phyloP scores from a whole-genome alignment of 1,140 invertebrate genomes.

The Zaprionus africanus region DNA sequence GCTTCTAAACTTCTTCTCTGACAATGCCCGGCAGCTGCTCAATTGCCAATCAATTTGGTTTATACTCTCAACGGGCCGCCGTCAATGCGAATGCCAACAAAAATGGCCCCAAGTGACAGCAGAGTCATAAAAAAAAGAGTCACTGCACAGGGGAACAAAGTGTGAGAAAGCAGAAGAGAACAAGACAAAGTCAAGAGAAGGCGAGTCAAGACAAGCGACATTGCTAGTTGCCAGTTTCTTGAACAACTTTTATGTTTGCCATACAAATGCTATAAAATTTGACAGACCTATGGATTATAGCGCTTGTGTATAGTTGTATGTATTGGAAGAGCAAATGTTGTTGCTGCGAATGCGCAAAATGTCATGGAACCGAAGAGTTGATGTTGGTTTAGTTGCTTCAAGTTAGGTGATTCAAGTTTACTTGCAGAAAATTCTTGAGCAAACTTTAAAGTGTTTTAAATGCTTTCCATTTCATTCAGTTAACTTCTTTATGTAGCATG shows the following conservation, averaged over 20 bases:
- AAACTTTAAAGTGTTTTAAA: not conserved
- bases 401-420: no score
- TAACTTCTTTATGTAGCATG: not conserved
- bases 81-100: conserved; percentile 6
- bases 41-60: conserved; percentile 78
- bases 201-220: not conserved
- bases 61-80: conserved; percentile 50
- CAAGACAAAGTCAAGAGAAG: not conserved
- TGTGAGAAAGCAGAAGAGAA: not conserved
- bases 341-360: not conserved
- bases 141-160: not conserved
- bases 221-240: not conserved
- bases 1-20: not conserved
- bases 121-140: conserved; percentile 59
- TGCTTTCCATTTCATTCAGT: not conserved
- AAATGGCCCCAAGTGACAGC: conserved; percentile 70
- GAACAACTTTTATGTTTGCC: not conserved
- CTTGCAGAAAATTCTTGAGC: not conserved
- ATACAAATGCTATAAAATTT: conserved; percentile 4
- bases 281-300: not conserved
- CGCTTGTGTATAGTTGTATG: not conserved
- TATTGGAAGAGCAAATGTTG: not conserved
- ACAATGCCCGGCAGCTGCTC: conserved; percentile 45
- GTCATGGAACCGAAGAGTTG: not conserved
- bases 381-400: not conserved